Conservation (phyloP, 2,888 invertebrate species). For the Atrina japonica region DNA sequence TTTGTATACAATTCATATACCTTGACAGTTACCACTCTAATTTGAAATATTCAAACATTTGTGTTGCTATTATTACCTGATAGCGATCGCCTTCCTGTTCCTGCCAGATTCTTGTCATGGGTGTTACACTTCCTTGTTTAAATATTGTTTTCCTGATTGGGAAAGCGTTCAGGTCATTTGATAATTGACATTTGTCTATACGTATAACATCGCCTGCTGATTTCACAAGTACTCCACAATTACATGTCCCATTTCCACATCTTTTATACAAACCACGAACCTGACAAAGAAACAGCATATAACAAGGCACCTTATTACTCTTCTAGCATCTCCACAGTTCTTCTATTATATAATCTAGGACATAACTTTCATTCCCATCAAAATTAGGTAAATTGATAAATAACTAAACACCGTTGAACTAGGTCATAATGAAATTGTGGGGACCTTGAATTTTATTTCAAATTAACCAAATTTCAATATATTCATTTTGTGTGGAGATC, state of each 20-base stretch:
- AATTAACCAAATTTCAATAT: no score
- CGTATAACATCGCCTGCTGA: constrained; percentile 67
- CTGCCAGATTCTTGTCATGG: constrained; percentile 52
- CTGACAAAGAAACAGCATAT: constrained; percentile 33
- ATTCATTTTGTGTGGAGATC: no score
- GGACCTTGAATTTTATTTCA: no score
- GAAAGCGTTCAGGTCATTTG: constrained; percentile 21
- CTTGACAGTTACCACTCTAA: not conserved
- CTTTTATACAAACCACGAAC: constrained; percentile 57
- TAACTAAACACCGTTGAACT: no score
- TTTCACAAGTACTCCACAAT: constrained; percentile 62
- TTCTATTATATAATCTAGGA: no score
- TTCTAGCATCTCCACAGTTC: not conserved
- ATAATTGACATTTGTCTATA: constrained; percentile 56
- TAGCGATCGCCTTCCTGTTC: constrained; percentile 56
- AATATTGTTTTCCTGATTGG: constrained; percentile 51
- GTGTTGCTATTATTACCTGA: constrained; percentile 47
- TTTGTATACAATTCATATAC: no score
- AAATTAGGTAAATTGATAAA: no score
- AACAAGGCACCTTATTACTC: no score
- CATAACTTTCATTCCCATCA: no score
- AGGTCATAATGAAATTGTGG: no score
- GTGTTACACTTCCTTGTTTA: constrained; percentile 41
- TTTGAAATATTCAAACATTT: not conserved
- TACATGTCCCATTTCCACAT: constrained; percentile 56